Conservation (phyloP, 2,797 vertebrate species). For the Gephyroberyx darwinii region DNA sequence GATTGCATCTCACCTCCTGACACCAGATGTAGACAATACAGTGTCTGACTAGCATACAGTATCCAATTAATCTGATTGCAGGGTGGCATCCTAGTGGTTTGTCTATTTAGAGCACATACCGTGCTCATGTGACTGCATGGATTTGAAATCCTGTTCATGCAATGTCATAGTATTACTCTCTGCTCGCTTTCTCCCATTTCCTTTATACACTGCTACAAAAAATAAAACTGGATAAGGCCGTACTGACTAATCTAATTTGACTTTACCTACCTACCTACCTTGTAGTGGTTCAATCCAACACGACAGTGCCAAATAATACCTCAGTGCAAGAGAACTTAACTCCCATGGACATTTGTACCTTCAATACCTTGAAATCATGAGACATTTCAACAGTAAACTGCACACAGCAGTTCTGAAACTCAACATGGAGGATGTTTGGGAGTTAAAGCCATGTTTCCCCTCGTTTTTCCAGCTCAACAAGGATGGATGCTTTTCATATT, state of each 20-base stretch:
- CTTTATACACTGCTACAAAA: neutral
- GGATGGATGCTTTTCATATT: neutral
- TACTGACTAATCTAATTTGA: too few species aligned
- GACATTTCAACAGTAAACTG: too few species aligned
- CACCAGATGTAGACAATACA: slow-evolving; percentile 40
- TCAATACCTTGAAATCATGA: too few species aligned
- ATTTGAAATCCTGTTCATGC: slow-evolving; percentile 6
- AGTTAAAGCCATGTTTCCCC: neutral
- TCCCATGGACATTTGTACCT: neutral
- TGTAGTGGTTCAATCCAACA: too few species aligned
- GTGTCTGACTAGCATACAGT: slow-evolving; percentile 24
- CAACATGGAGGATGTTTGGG: neutral
- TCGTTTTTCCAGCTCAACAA: too few species aligned
- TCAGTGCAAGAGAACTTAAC: neutral
- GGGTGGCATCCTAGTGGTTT: slow-evolving; percentile 13
- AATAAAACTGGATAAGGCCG: neutral
- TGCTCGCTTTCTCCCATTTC: neutral
- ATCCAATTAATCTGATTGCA: slow-evolving; percentile 36
- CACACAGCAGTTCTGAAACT: neutral
- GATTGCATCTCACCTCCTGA: slow-evolving; percentile 58
- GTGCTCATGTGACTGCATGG: slow-evolving; percentile 10
- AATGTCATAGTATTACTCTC: neutral
- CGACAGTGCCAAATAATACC: too few species aligned
- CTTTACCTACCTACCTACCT: too few species aligned
- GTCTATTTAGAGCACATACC: slow-evolving; percentile 40